phyloP scores from a whole-genome alignment of 1,140 invertebrate species.

The Steinernema khuongi region DNA sequence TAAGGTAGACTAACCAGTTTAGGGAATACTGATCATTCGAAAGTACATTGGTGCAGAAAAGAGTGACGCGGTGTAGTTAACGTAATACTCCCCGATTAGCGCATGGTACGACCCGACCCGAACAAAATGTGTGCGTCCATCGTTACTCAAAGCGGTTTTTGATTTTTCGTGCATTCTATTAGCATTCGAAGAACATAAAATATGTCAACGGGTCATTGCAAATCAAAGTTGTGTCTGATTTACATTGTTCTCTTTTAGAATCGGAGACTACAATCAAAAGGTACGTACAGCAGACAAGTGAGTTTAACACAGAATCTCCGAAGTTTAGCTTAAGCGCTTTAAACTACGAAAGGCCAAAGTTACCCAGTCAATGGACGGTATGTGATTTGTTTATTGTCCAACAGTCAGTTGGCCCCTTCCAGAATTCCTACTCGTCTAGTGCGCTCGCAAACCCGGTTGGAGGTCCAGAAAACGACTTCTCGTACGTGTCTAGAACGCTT shows the following conservation, averaged over 20 bases:
- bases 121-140: too few relatives aligned
- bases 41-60: neutral
- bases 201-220: neutral
- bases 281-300: neutral
- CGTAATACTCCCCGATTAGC: too few relatives aligned
- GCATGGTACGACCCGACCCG: too few relatives aligned
- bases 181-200: too few relatives aligned
- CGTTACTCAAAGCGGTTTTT: too few relatives aligned
- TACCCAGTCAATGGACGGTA: neutral
- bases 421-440: neutral
- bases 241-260: neutral
- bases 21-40: too few relatives aligned
- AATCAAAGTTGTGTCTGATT: neutral
- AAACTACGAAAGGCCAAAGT: neutral
- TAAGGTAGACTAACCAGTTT: too few relatives aligned
- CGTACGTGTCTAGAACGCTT: neutral
- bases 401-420: neutral
- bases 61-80: too few relatives aligned
- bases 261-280: constrained; percentile 5
- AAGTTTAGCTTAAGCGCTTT: neutral
- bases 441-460: neutral
- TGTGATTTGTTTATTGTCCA: neutral
- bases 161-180: neutral
- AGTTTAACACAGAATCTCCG: neutral
- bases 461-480: neutral